Evolutionary conservation across 1,140 invertebrate species (phyloP), one percentile per base, ranked within the genome.

Genomic region (Pissodes strobi): DNA sequence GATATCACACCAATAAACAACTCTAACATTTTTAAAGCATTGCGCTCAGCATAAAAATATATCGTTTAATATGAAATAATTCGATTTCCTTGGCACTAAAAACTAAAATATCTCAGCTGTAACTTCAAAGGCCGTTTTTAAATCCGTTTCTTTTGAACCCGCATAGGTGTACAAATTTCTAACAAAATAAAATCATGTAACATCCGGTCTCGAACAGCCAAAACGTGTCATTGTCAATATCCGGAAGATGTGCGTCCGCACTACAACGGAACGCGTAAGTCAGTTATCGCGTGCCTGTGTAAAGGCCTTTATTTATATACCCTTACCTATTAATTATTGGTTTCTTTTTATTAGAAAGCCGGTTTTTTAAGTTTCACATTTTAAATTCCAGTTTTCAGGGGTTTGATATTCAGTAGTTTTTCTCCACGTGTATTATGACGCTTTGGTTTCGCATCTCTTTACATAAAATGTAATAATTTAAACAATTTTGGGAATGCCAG

Each of bases 141-240:
- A 38, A 55, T 38, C 17, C 1, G 30, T 55, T 38, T 19, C 21
- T 17, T 55, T 55, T 55, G 30, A 55, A 38, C 8, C 8, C 43
- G 10, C n/a, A 21, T 8, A 46, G 37, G 30, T 55, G 37, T 8
- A 38, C 51, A 37, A 21, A 55, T 55, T 55, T 55, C 18, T 55
- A 27, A 55, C 34, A 17, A 37, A 55, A 55, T 55, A 55, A 55
- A 55, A 25, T 25, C 18, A n/a, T 55, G 13, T 34, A 30, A 52
- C 48, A 52, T 52, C 48, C 48, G 48, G 48, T 27, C 13, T 52
- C 37, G 17, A 18, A 5, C 30, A 55, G 18, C 34, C 15, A 38
- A 38, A 38, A 21, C 34, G 51, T 55, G 51, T 55, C 51, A 55
- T 38, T 39, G 18, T 55, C 34, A n/a, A 55, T 51, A 51, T 51